A percentile compares a stretch with the other conserved stretches of the same genome.
Conservation (phyloP, 2,797 vertebrate species). For the Sphenodon punctatus region DNA sequence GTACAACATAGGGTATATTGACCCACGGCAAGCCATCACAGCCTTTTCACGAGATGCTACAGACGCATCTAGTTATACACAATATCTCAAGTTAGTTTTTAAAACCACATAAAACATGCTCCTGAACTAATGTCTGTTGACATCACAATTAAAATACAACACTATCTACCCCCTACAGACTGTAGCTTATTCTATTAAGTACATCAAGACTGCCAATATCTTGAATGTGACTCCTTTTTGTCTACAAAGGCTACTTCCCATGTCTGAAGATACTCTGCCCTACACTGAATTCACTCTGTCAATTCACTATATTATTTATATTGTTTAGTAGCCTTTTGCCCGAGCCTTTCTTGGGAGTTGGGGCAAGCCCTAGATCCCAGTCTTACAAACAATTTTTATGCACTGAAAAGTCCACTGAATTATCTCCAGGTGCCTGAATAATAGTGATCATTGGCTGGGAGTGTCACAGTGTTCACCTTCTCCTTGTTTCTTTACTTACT, state of each 20-base stretch:
- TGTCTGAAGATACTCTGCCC: background rate
- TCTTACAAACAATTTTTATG: no score
- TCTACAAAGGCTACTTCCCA: no score
- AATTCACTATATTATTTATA: background rate
- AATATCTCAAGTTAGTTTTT: no score
- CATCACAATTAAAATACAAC: background rate
- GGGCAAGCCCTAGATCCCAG: no score
- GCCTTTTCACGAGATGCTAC: background rate
- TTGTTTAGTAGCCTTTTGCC: background rate
- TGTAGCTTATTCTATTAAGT: background rate
- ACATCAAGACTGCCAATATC: background rate
- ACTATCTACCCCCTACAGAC: background rate
- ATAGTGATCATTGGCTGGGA: background rate
- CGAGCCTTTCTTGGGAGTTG: background rate
- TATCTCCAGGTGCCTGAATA: background rate
- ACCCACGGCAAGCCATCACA: background rate
- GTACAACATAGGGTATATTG: background rate
- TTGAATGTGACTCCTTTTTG: no score
- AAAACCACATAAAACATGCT: background rate
- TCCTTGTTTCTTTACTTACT: background rate
- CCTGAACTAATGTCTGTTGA: no score
- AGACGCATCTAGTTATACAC: no score
- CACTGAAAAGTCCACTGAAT: no score
- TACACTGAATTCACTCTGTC: background rate
- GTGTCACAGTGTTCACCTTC: background rate